These are phyloP conservation scores for Vombatus ursinus DNA, from an alignment of 2,113 vertebrate species.

Conservation along the genomic window DNA sequence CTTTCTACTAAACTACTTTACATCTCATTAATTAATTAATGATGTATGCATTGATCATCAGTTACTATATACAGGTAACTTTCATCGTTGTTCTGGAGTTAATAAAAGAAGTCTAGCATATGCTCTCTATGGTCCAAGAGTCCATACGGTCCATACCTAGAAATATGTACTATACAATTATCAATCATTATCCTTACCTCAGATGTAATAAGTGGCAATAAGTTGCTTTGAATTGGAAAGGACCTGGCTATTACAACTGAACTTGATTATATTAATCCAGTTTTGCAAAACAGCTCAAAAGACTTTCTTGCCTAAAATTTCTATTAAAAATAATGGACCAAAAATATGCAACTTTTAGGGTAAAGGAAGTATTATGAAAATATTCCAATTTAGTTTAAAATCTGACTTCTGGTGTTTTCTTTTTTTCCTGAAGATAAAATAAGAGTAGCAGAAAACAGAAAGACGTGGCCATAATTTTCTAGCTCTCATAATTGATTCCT, in stretches of 20 bases:
- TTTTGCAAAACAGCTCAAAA: not conserved
- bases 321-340: constrained; percentile 13
- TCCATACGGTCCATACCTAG: not conserved
- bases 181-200: not conserved
- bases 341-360: not conserved
- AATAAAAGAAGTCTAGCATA: not conserved
- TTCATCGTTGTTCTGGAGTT: not conserved
- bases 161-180: not conserved
- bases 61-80: not conserved
- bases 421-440: constrained; percentile 45
- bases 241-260: too few species aligned
- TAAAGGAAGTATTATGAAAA: constrained; percentile 17
- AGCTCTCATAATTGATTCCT: constrained; percentile 47
- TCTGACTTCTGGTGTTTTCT: not conserved
- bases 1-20: not conserved
- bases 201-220: not conserved
- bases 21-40: not conserved
- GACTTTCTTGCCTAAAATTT: constrained; percentile 31
- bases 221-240: too few species aligned
- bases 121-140: not conserved
- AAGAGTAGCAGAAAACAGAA: not conserved
- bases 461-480: not conserved
- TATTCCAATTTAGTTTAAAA: constrained; percentile 1
- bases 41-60: not conserved
- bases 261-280: too few species aligned